Evolutionary conservation across 2,888 invertebrate species (phyloP).

Genomic region (Lomographa bimaculata): DNA sequence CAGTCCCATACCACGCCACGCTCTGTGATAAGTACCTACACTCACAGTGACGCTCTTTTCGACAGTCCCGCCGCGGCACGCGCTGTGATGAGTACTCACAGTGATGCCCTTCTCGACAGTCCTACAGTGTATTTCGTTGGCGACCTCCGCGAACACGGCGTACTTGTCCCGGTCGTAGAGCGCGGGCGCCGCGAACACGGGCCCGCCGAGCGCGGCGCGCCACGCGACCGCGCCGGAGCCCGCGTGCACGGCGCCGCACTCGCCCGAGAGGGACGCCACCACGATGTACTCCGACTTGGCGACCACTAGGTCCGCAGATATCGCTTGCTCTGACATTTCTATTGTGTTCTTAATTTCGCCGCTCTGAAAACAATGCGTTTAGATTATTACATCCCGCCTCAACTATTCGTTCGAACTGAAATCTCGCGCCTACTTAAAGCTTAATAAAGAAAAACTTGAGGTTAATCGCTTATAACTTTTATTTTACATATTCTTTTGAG

Average conservation of each 20-base stretch:
- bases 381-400: no score
- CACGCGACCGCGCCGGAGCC: constrained; percentile 82
- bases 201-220: constrained; percentile 81
- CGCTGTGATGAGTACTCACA: no score
- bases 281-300: constrained; percentile 66
- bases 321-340: constrained; percentile 64
- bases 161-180: constrained; percentile 80
- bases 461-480: no score
- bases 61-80: no score
- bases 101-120: constrained; percentile 74
- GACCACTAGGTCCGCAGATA: constrained; percentile 73
- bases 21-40: no score
- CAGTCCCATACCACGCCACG: no score
- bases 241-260: constrained; percentile 78
- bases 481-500: no score
- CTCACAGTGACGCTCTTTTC: no score
- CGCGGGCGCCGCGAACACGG: constrained; percentile 86
- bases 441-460: no score
- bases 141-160: constrained; percentile 81
- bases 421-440: no score
- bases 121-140: constrained; percentile 81
- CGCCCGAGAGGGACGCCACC: constrained; percentile 84
- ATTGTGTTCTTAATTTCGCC: constrained; percentile 66
- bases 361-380: constrained; percentile 76
- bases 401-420: no score